Evolutionary conservation across 1,140 invertebrate genomes (phyloP).

Genomic region (Matsumurasca onukii): DNA sequence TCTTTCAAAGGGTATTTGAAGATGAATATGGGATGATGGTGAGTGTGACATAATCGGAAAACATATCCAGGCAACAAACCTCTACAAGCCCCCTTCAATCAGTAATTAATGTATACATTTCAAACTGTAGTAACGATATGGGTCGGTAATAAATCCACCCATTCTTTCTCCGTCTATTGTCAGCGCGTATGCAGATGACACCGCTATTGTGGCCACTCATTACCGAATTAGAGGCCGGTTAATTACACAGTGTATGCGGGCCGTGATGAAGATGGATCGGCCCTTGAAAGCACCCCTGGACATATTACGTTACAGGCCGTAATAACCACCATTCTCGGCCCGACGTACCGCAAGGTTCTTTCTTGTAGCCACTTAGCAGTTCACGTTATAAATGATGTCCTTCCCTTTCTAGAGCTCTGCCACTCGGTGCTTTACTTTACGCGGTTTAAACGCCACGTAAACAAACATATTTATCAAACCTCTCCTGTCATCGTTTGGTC

Average conservation of each 20-base stretch:
- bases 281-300: constrained; percentile 22
- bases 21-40: neutral
- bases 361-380: too few species aligned
- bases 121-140: constrained; percentile 1
- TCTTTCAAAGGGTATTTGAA: neutral
- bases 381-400: too few species aligned
- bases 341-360: too few species aligned
- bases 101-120: neutral
- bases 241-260: constrained; percentile 21
- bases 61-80: too few species aligned
- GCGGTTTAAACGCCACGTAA: too few species aligned
- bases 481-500: too few species aligned
- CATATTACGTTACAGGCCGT: constrained; percentile 21
- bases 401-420: too few species aligned
- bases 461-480: too few species aligned
- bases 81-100: neutral
- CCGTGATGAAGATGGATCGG: constrained; percentile 21
- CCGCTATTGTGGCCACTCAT: neutral
- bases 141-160: constrained; percentile 15
- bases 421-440: too few species aligned
- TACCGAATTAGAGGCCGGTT: constrained; percentile 3
- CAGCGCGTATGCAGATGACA: neutral
- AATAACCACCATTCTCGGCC: constrained; percentile 20
- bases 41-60: too few species aligned
- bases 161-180: neutral